Evolutionary conservation across 1,140 invertebrate species (phyloP).

Genomic region (Dreissena rostriformis): DNA sequence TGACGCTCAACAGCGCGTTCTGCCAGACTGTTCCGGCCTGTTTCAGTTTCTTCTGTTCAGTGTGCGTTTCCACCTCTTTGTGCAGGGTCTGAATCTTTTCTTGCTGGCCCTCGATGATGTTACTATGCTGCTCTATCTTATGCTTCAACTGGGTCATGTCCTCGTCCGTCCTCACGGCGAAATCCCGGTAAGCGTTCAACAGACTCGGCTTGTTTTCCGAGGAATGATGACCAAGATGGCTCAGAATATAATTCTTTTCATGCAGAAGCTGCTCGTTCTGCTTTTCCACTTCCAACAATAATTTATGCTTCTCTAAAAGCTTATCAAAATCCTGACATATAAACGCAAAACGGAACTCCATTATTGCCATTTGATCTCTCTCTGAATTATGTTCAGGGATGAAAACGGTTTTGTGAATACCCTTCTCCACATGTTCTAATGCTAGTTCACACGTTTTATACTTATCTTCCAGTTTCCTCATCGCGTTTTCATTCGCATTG

Average conservation of each 20-base stretch:
- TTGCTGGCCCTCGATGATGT: conserved; percentile 49
- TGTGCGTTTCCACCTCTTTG: conserved; percentile 39
- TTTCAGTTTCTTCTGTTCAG: conserved; percentile 36
- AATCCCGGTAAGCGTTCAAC: conserved; percentile 50
- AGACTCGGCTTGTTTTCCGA: conserved; percentile 41
- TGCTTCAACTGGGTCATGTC: conserved; percentile 32
- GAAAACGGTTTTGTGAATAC: conserved; percentile 11
- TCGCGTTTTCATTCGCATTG: conserved; percentile 45
- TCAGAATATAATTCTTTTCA: conserved; percentile 48
- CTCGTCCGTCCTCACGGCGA: conserved; percentile 53
- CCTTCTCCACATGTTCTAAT: conserved; percentile 18
- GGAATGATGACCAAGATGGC: conserved; percentile 35
- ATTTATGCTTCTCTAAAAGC: conserved; percentile 32
- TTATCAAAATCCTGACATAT: conserved; percentile 31
- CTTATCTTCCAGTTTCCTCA: conserved; percentile 20
- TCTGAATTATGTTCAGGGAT: conserved; percentile 32
- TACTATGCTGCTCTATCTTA: conserved; percentile 33
- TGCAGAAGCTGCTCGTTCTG: conserved; percentile 38
- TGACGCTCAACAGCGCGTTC: conserved; percentile 44
- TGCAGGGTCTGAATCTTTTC: conserved; percentile 38
- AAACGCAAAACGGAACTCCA: conserved; percentile 46
- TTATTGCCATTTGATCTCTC: conserved; percentile 49
- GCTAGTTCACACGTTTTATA: background rate
- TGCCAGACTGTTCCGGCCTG: conserved; percentile 48
- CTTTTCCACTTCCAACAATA: conserved; percentile 36